Base-by-base conservation (phyloP, 2,113 vertebrate species). In the Apeltes quadracus region DNA sequence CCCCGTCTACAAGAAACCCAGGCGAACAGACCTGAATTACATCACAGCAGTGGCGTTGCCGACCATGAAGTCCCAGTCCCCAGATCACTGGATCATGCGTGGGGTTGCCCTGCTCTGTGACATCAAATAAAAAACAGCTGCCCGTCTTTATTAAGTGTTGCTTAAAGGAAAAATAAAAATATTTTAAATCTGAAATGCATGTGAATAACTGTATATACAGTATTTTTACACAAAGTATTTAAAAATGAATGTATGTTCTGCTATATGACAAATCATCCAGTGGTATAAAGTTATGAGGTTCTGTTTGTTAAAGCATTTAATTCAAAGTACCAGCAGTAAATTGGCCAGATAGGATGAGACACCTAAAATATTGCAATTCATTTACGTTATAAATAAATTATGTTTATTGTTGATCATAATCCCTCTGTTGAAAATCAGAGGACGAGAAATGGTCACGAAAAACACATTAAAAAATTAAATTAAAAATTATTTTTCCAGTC, bases 41-140 rank as follows among this genome's bases (percentile, higher is more conserved):
- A 95, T 96, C 23, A 92, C 94, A 15, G 84, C 92, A 6, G 80
- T 96, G 63, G 92, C 94, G 34, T 88, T 97, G 50, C 89, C 85
- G 56, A 96, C 94, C 0, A 15, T 65, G 5, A 85, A 94, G 65
- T 62, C 91, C 14, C 93, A 94, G 66, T 57, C 91, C 13, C 93
- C 95, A 0, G 95, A 95, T 54, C 95, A 97, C 80, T 97, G 95
- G 96, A 92, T 96, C 54, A 78, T 97, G 29, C 93, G 95, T 27
- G 96, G 96, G 1, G 96, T 96, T 1, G 96, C 95, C 2, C 92
- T 96, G 75, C 92, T 97, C 11, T 97, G 96, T 67, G 94, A 97
- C 72, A 92, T 96, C 64, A 95, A 95, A 67, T 96, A 89, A 91
- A 57, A 22, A 8, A 48, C 55, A 27, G 23, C 7, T 72, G 20